These are phyloP conservation scores for Venusia cambrica DNA, from an alignment of 2,888 invertebrate genomes.

Conservation along the genomic window DNA sequence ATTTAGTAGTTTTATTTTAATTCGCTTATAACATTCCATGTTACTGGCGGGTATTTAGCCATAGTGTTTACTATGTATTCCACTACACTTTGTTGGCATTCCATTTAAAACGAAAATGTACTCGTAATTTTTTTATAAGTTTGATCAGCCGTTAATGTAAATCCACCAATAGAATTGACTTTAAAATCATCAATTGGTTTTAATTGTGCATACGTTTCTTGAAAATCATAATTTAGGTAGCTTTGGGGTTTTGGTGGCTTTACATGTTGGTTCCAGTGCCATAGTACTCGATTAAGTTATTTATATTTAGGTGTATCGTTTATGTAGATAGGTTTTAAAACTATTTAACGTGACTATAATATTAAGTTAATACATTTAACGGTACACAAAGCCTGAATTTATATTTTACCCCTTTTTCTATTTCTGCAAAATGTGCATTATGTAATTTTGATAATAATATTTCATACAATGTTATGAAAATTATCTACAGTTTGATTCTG, in stretches of 20 bases:
- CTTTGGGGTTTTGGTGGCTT: constrained; percentile 17
- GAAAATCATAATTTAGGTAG: too few relatives aligned
- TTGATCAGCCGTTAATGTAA: constrained; percentile 11
- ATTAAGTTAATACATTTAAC: too few relatives aligned
- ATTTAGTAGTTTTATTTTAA: constrained; percentile 12
- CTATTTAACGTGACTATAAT: too few relatives aligned
- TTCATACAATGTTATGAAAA: too few relatives aligned
- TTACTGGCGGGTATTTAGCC: constrained; percentile 2
- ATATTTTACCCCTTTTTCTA: too few relatives aligned
- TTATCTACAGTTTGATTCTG: too few relatives aligned
- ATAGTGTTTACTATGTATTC: constrained; percentile 9
- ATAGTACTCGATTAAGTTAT: constrained; percentile 48
- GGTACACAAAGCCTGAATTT: too few relatives aligned
- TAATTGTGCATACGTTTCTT: too few relatives aligned
- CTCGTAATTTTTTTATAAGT: constrained; percentile 6
- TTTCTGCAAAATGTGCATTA: too few relatives aligned
- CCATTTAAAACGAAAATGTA: constrained; percentile 14
- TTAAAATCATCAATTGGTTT: too few relatives aligned
- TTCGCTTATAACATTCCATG: too few relatives aligned
- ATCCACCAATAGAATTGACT: constrained; percentile 16
- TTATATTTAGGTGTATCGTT: constrained; percentile 27
- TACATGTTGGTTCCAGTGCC: constrained; percentile 40
- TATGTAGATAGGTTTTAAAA: constrained; percentile 13
- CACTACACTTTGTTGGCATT: constrained; percentile 15
- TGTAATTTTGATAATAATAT: too few relatives aligned